Evolutionary conservation across 2,888 invertebrate species (phyloP), one percentile per base, ranked within the genome.

Genomic region (Perithous albicinctus): DNA sequence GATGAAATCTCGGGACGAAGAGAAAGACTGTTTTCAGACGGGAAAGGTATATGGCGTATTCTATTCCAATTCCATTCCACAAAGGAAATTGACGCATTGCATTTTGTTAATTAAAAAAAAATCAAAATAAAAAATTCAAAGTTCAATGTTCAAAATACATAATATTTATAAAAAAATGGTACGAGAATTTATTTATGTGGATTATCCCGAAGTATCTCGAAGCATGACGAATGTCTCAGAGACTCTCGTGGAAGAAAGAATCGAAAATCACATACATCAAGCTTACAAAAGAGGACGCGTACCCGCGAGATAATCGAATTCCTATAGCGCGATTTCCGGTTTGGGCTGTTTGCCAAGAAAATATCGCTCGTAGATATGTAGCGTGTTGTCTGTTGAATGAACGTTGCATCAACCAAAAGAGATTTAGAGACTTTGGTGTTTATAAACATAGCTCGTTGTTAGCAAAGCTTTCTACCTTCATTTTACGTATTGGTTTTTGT

Each of bases 281-380:
- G 64, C 54, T 59, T 59, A 67, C 67, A 41, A 15, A n/a, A n/a
- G n/a, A 38, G 41, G 15, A 59, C 18, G 41, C 18, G 38, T 5
- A 64, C 43, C 29, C 20, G 66, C 26, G 61, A 51, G 59, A 67
- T 73, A 80, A 80, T 77, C 72, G 80, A 73, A 77, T 77, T 76
- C 63, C 48, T 6, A 15, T 67, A 32, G 35, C 51, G 70, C 63
- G 81, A 79, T 79, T 85, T 85, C 79, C 83, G 84, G 81, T 38
- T 81, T 51, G 80, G 84, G 80, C 81, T 23, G 35, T 35, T 66
- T 78, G 81, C 83, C 81, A 84, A 78, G 41, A 46, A 66, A 74
- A 66, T 38, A 63, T 4, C 15, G 20, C 43, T 35, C 35, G 38
- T 32, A 56, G 8, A 56, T 48, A 41, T 48, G 56, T 41, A 29